Conservation (phyloP, 2,113 vertebrate genomes). For the Pachyramphus minor region DNA sequence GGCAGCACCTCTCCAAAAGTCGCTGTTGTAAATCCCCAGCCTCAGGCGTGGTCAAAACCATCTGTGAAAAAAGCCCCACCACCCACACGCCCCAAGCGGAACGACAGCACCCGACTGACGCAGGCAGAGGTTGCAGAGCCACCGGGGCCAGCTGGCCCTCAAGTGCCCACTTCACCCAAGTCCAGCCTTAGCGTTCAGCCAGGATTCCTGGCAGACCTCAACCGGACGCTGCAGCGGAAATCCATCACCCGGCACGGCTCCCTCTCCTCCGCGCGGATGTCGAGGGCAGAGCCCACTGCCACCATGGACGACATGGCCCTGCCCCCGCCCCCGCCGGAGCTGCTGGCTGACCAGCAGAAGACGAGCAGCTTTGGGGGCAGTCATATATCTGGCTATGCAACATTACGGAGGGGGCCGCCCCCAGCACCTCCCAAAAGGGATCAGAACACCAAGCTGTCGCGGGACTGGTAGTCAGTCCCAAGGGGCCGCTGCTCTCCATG, state of each 20-base stretch:
- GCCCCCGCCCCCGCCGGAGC: slow-evolving; percentile 90
- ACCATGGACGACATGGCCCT: slow-evolving; percentile 95
- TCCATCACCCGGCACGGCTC: slow-evolving; percentile 90
- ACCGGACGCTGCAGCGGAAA: slow-evolving; percentile 93
- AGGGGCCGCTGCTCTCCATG: background rate
- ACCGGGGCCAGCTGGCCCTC: background rate
- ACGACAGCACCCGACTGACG: slow-evolving; percentile 81
- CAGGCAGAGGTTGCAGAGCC: slow-evolving; percentile 71
- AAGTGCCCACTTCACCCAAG: slow-evolving; percentile 89
- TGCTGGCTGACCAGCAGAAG: slow-evolving; percentile 84
- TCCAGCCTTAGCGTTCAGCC: slow-evolving; percentile 86
- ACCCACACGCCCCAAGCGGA: slow-evolving; percentile 82
- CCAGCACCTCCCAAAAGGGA: slow-evolving; percentile 93
- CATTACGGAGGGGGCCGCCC: slow-evolving; percentile 89
- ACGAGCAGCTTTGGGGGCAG: slow-evolving; percentile 77
- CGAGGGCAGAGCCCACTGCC: slow-evolving; percentile 82
- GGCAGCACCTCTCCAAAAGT: slow-evolving; percentile 80
- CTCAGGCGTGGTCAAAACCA: slow-evolving; percentile 84
- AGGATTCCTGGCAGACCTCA: slow-evolving; percentile 92
- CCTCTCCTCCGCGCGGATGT: slow-evolving; percentile 80
- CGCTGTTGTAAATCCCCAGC: slow-evolving; percentile 92
- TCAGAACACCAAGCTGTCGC: slow-evolving; percentile 91
- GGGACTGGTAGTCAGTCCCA: slow-evolving; percentile 83
- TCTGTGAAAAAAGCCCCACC: slow-evolving; percentile 88
- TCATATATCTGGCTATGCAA: slow-evolving; percentile 96